phyloP scores from a whole-genome alignment of 2,113 vertebrate species.

The Bucco capensis region DNA sequence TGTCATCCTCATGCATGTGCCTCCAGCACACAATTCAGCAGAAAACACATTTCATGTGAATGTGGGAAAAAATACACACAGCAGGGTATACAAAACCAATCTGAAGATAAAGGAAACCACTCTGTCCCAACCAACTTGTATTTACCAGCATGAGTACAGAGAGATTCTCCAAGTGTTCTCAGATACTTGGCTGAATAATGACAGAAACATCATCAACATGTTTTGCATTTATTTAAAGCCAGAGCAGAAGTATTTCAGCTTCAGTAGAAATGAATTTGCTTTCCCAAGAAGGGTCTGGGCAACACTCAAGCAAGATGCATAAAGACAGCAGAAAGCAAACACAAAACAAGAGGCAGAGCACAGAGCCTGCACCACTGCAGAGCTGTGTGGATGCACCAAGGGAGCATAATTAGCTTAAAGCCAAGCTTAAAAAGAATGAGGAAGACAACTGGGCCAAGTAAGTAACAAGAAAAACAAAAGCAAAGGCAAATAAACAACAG shows the following conservation, averaged over 20 bases:
- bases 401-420: fast-evolving
- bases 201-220: not conserved
- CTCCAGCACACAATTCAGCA: not conserved
- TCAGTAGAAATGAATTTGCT: not conserved
- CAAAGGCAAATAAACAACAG: not conserved
- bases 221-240: not conserved
- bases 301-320: not conserved
- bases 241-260: not conserved
- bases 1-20: fast-evolving
- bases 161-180: not conserved
- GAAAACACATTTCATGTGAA: not conserved
- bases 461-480: not conserved
- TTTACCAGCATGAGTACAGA: not conserved
- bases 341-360: not conserved
- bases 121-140: not conserved
- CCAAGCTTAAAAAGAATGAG: not conserved
- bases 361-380: fast-evolving
- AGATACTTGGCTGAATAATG: not conserved
- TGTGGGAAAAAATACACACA: not conserved
- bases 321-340: not conserved
- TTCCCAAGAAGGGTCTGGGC: not conserved
- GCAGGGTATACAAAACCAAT: not conserved
- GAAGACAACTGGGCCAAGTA: not conserved
- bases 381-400: not conserved
- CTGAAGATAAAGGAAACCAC: not conserved